Percentiles rank a stretch among this genome's conserved stretches.
These are phyloP conservation scores for Dynastes tityus DNA, from an alignment of 2,888 invertebrate genomes.

Conservation along the genomic window DNA sequence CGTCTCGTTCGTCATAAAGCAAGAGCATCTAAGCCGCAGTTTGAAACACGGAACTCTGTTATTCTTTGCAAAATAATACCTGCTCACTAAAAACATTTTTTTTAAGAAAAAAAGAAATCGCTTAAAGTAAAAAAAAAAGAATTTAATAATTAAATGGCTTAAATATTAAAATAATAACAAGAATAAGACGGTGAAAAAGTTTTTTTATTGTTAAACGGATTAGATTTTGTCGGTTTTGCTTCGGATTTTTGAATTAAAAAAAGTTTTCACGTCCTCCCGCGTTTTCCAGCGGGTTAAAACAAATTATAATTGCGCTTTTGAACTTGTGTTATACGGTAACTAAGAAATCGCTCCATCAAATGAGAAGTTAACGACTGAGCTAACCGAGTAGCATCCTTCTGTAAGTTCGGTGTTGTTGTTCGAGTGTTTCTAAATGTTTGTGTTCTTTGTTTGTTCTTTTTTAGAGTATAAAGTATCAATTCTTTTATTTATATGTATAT, in stretches of 20 bases:
- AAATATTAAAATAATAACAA: neutral
- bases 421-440: conserved; percentile 22
- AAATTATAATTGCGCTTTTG: too few species aligned
- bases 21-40: neutral
- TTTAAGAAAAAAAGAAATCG: neutral
- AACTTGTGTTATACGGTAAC: neutral
- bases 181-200: neutral
- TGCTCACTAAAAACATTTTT: neutral
- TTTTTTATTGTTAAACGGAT: neutral
- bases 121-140: too few species aligned
- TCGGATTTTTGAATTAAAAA: too few species aligned
- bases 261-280: too few species aligned
- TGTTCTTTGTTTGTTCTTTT: neutral
- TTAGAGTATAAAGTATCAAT: too few species aligned
- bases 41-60: conserved; percentile 5
- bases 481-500: too few species aligned
- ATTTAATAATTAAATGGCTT: neutral
- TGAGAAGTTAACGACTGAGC: conserved; percentile 1
- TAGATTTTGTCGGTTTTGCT: too few species aligned
- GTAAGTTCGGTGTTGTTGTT: conserved; percentile 37
- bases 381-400: neutral
- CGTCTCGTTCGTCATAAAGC: conserved; percentile 52
- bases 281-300: too few species aligned
- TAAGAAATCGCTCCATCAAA: neutral
- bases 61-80: neutral